Evolutionary conservation across 2,888 invertebrate species (phyloP), one percentile per base, ranked within the genome.

Genomic region (Pammene fasciana): DNA sequence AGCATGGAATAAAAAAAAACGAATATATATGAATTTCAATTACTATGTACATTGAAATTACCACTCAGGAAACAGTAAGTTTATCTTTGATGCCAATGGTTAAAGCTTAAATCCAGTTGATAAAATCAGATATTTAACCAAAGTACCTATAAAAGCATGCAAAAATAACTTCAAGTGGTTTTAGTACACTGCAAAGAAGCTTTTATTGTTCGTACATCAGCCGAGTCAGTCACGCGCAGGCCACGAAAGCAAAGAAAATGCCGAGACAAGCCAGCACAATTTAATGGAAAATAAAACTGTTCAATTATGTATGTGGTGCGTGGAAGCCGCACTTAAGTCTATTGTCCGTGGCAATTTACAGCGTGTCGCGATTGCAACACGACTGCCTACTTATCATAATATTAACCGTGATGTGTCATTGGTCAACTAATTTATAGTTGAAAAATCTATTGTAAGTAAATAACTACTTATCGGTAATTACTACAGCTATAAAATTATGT

Each of bases 241-340:
- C 65, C 66, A 65, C 66, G 59, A 72, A 73, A 75, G 71, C 52
- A 72, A 76, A 77, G 75, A 78, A 80, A 81, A 80, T 72, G 70
- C 74, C 64, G 67, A 73, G 73, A 72, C 77, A 75, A 74, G 78
- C 74, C 67, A 73, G 71, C 65, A 73, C 74, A 67, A 72, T 70
- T 76, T 78, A 83, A 82, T 82, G 78, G 78, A 76, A 80, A 80
- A 84, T 81, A 82, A 84, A 85, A 85, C 86, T 86, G 80, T 82
- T 85, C 74, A 85, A 86, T 86, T 82, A 86, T 87, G 82, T 82
- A 86, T 86, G 79, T 80, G 74, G 74, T 75, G 76, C 74, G 71
- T 68, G 68, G 72, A 71, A 67, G 72, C 73, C 68, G 67, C 72
- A 64, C 60, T 72, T 65, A 60, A n/a, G 62, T 70, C 77, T 76